Evolutionary conservation across 2,797 vertebrate species (phyloP).

Genomic region (Gambelia wislizenii): DNA sequence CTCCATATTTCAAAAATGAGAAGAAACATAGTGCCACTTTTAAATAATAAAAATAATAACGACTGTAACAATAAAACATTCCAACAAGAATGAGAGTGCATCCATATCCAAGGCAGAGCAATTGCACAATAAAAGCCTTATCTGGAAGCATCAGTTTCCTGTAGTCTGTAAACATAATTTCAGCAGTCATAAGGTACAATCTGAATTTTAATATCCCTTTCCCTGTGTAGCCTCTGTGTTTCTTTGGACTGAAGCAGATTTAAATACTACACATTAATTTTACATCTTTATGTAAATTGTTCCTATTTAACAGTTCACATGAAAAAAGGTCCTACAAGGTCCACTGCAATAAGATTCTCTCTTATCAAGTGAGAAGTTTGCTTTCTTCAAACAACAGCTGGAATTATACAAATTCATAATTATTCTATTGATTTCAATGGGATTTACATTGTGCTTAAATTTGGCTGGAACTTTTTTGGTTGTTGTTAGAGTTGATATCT

Average conservation of each 20-base stretch:
- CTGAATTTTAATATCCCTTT: neutral
- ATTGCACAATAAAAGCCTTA: neutral
- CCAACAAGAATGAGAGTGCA: neutral
- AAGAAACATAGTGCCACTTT: slow-evolving; percentile 4
- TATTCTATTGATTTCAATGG: neutral
- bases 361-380: neutral
- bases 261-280: neutral
- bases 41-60: slow-evolving; percentile 3
- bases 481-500: neutral
- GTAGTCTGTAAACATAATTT: neutral
- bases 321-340: neutral
- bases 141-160: neutral
- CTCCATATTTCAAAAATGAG: slow-evolving; percentile 6
- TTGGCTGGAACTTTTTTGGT: neutral
- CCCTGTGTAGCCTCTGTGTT: neutral
- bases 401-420: slow-evolving; percentile 6
- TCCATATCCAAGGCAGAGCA: neutral
- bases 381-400: neutral
- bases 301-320: neutral
- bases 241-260: neutral
- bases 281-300: slow-evolving; percentile 2
- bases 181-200: neutral
- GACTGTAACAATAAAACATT: slow-evolving; percentile 12
- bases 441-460: neutral
- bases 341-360: neutral